phyloP scores from a whole-genome alignment of 1,140 invertebrate genomes.

The Marisa cornuarietis region DNA sequence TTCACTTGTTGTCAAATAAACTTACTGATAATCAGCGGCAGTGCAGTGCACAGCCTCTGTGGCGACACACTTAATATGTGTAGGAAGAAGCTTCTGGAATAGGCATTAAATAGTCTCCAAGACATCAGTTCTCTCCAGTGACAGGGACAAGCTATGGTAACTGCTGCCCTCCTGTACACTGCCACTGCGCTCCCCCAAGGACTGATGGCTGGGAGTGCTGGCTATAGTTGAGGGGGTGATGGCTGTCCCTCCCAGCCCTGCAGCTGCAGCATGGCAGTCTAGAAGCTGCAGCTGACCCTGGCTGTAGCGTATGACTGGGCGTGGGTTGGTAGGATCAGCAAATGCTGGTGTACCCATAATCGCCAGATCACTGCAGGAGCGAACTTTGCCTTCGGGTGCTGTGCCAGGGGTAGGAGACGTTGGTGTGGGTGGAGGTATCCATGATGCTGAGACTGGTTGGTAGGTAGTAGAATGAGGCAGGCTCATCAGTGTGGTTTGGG shows the following conservation, averaged over 20 bases:
- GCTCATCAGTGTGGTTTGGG: too few relatives aligned
- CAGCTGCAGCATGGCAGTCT: constrained; percentile 11
- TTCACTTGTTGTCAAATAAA: too few relatives aligned
- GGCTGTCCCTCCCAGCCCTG: background rate
- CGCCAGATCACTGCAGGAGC: constrained; percentile 17
- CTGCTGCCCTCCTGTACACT: constrained; percentile 9
- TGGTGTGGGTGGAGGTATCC: too few relatives aligned
- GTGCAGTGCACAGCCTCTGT: too few relatives aligned
- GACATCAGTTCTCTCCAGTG: constrained; percentile 3
- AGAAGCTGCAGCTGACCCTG: constrained; percentile 17
- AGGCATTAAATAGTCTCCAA: constrained; percentile 1
- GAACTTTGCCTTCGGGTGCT: background rate
- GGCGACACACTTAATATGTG: too few relatives aligned
- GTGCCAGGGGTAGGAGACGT: too few relatives aligned
- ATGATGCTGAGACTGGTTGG: too few relatives aligned
- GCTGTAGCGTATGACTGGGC: constrained; percentile 19
- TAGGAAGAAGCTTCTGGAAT: too few relatives aligned
- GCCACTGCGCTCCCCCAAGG: constrained; percentile 16
- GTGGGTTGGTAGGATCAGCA: constrained; percentile 10
- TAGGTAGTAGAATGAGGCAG: too few relatives aligned
- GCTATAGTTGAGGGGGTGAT: background rate
- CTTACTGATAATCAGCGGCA: too few relatives aligned
- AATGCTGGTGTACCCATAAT: constrained; percentile 3
- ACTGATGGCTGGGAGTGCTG: constrained; percentile 14
- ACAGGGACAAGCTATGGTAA: constrained; percentile 14